phyloP scores from a whole-genome alignment of 2,797 vertebrate genomes.

The Catharus ustulatus region DNA sequence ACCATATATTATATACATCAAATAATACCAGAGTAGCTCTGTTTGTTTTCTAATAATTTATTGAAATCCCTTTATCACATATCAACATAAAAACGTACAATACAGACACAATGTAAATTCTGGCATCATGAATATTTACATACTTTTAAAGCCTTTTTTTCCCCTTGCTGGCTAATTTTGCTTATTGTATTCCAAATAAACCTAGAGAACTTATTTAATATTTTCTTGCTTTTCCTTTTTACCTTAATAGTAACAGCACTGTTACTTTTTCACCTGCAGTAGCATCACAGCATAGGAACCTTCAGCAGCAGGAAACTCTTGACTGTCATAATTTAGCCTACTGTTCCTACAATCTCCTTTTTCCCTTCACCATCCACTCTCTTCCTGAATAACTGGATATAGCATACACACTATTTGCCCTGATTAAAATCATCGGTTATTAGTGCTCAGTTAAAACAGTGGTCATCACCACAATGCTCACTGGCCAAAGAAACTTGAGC shows the following conservation, averaged over 20 bases:
- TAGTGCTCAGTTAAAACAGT: background rate
- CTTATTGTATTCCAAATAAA: background rate
- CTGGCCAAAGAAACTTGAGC: background rate
- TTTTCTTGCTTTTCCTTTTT: background rate
- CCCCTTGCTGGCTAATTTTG: background rate
- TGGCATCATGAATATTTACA: slow-evolving; percentile 29
- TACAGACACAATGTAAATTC: slow-evolving; percentile 3
- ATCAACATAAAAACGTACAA: slow-evolving; percentile 50
- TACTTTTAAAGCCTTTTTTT: background rate
- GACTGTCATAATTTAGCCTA: background rate
- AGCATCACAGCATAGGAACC: slow-evolving; percentile 16
- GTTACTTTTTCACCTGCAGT: slow-evolving; percentile 33
- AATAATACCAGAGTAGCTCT: slow-evolving; percentile 36
- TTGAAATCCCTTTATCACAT: slow-evolving; percentile 60
- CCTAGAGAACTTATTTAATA: background rate
- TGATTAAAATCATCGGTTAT: slow-evolving; percentile 24
- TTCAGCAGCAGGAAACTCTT: slow-evolving; percentile 28
- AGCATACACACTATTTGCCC: slow-evolving; percentile 34
- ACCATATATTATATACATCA: slow-evolving; percentile 45
- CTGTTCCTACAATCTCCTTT: background rate
- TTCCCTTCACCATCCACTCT: background rate
- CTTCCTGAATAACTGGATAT: background rate
- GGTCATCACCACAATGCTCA: background rate
- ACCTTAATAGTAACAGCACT: background rate
- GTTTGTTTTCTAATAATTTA: slow-evolving; percentile 64